These are phyloP conservation scores for Neopipo cinnamomea DNA, from an alignment of 2,113 vertebrate genomes.

Conservation along the genomic window DNA sequence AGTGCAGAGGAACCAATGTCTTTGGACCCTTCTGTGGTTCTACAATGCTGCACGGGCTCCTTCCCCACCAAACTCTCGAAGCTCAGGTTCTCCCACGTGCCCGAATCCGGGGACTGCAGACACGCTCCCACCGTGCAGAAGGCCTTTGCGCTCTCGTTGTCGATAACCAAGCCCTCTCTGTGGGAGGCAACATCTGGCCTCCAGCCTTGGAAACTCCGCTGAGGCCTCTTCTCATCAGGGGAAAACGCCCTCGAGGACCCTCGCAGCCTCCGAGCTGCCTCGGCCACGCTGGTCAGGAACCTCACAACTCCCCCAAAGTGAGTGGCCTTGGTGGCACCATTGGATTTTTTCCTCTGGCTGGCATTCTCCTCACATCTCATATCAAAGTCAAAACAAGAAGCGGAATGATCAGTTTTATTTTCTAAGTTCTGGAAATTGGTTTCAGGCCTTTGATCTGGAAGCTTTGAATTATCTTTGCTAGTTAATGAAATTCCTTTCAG, in stretches of 20 bases:
- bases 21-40: background rate
- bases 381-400: slow-evolving; percentile 75
- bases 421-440: slow-evolving; percentile 77
- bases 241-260: slow-evolving; percentile 80
- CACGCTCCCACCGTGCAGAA: slow-evolving; percentile 45
- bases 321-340: slow-evolving; percentile 67
- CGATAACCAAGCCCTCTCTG: slow-evolving; percentile 61
- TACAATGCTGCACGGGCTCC: background rate
- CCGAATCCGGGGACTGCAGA: slow-evolving; percentile 60
- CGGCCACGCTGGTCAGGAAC: slow-evolving; percentile 85
- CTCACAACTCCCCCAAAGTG: slow-evolving; percentile 83
- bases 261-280: slow-evolving; percentile 84
- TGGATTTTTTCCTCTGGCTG: slow-evolving; percentile 57
- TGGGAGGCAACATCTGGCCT: slow-evolving; percentile 12
- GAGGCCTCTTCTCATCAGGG: slow-evolving; percentile 70
- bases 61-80: slow-evolving; percentile 33
- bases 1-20: background rate
- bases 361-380: slow-evolving; percentile 73
- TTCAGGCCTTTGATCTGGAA: slow-evolving; percentile 78
- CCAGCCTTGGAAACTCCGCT: slow-evolving; percentile 60
- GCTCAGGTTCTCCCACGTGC: slow-evolving; percentile 59
- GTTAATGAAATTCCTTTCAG: slow-evolving; percentile 84
- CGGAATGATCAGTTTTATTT: slow-evolving; percentile 65
- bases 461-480: slow-evolving; percentile 74
- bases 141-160: slow-evolving; percentile 53